Conservation (phyloP, 2,888 invertebrate genomes). For the Eupithecia abbreviata region DNA sequence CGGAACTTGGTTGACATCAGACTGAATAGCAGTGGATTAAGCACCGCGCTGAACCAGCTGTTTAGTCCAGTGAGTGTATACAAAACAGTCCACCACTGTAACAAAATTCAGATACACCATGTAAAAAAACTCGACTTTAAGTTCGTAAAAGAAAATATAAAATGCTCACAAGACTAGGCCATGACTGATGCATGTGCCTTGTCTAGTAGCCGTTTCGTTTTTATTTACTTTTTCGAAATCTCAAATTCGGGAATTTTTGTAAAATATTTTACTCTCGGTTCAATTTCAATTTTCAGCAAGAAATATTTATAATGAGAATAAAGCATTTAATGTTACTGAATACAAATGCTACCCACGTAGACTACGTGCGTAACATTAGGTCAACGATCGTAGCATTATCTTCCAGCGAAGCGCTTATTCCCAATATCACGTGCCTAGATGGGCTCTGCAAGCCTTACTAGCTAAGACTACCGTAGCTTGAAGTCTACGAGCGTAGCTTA, state of each 20-base stretch:
- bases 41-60: constrained; percentile 68
- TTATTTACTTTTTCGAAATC: too few relatives aligned
- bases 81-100: constrained; percentile 61
- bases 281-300: too few relatives aligned
- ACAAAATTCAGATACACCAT: constrained; percentile 24
- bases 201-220: too few relatives aligned
- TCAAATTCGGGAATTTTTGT: too few relatives aligned
- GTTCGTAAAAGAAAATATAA: too few relatives aligned
- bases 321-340: background rate
- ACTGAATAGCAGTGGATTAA: constrained; percentile 73
- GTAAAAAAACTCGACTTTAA: too few relatives aligned
- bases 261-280: too few relatives aligned
- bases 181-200: too few relatives aligned
- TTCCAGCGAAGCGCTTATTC: background rate
- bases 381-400: background rate
- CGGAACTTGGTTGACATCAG: constrained; percentile 74
- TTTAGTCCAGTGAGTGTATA: constrained; percentile 58
- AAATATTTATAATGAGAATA: background rate
- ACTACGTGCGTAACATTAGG: background rate
- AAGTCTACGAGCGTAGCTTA: background rate
- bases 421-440: too few relatives aligned
- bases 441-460: too few relatives aligned
- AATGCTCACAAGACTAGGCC: too few relatives aligned
- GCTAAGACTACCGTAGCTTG: background rate
- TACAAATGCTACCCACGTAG: background rate